Evolutionary conservation across 2,113 vertebrate genomes (phyloP).

Genomic region (Pipa parva): DNA sequence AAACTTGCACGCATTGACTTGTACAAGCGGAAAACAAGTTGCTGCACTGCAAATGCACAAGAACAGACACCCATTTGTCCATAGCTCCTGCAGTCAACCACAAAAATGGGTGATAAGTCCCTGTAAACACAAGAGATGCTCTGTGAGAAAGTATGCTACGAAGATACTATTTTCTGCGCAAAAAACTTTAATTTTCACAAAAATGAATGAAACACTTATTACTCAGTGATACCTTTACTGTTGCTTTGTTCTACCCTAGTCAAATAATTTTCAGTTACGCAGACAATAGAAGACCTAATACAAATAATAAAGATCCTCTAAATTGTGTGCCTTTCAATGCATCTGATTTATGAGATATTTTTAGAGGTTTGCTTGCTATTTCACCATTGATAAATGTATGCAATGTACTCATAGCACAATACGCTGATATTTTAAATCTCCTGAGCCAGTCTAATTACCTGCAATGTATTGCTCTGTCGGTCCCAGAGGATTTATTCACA

Average conservation of each 20-base stretch:
- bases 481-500: background rate
- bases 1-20: too few species aligned
- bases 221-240: background rate
- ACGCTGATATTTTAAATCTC: background rate
- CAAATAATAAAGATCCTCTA: background rate
- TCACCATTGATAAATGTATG: background rate
- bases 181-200: too few species aligned
- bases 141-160: too few species aligned
- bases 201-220: too few species aligned
- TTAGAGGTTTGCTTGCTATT: background rate
- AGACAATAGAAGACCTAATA: too few species aligned
- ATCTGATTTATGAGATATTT: background rate
- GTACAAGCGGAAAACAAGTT: too few species aligned
- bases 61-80: too few species aligned
- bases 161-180: too few species aligned
- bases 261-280: background rate
- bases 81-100: too few species aligned
- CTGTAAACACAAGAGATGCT: too few species aligned
- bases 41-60: too few species aligned
- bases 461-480: slow-evolving; percentile 1
- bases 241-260: background rate
- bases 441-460: background rate
- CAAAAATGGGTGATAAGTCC: too few species aligned
- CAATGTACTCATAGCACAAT: background rate
- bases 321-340: background rate